phyloP scores from a whole-genome alignment of 2,113 vertebrate species.

The Notothenia coriiceps region DNA sequence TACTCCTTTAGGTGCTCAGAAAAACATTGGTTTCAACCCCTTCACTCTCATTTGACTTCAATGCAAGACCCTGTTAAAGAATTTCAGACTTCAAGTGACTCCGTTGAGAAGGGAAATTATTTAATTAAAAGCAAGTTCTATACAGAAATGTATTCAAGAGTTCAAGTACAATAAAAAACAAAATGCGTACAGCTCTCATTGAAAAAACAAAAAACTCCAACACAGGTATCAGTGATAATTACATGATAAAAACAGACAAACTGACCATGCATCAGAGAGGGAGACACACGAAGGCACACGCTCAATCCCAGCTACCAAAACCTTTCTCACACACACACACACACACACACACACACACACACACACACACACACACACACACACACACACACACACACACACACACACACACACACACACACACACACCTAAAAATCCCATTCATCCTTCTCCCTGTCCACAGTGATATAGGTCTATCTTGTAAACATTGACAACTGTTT shows the following conservation, averaged over 20 bases:
- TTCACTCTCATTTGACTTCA: not conserved
- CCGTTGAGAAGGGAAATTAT: slow-evolving; percentile 35
- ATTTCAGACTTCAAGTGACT: not conserved
- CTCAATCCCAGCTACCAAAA: slow-evolving; percentile 32
- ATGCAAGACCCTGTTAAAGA: not conserved
- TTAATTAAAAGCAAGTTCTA: slow-evolving; percentile 78
- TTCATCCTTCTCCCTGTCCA: slow-evolving; percentile 73
- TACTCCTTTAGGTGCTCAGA: too few relatives aligned
- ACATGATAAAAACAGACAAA: slow-evolving; percentile 81
- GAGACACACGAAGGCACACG: slow-evolving; percentile 71
- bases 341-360: not conserved
- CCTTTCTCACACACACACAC: slow-evolving; percentile 17
- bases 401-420: not conserved
- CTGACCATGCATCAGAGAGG: slow-evolving; percentile 83
- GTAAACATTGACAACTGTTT: slow-evolving; percentile 82
- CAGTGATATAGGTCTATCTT: slow-evolving; percentile 85
- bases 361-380: not conserved
- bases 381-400: not conserved
- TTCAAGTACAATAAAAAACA: slow-evolving; percentile 78
- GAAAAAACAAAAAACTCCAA: slow-evolving; percentile 48
- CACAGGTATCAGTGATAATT: slow-evolving; percentile 78
- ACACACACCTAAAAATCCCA: slow-evolving; percentile 31
- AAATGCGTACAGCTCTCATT: slow-evolving; percentile 61
- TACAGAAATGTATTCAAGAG: slow-evolving; percentile 76
- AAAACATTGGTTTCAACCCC: too few relatives aligned